These are phyloP conservation scores for Psittacula echo DNA, from an alignment of 2,797 vertebrate species.

Conservation along the genomic window DNA sequence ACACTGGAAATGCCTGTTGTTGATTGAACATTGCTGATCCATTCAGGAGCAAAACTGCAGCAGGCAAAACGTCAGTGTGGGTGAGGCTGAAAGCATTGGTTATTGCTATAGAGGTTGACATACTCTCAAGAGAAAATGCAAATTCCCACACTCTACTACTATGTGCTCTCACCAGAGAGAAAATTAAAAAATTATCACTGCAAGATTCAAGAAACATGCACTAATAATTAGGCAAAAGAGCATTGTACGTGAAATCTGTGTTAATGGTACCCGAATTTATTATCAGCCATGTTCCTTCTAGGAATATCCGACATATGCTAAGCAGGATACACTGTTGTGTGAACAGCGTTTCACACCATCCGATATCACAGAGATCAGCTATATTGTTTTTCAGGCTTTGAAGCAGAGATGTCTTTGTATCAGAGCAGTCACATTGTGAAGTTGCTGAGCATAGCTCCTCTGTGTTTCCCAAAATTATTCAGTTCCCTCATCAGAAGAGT, in stretches of 20 bases:
- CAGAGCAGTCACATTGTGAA: neutral
- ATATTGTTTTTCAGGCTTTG: neutral
- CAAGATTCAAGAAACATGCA: constrained; percentile 45
- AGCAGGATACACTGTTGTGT: constrained; percentile 10
- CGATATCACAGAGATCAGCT: neutral
- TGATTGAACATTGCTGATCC: neutral
- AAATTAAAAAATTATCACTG: constrained; percentile 25
- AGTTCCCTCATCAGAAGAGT: neutral
- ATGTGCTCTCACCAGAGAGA: constrained; percentile 41
- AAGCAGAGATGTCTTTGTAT: neutral
- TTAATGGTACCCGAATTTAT: constrained; percentile 41
- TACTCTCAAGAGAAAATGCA: neutral
- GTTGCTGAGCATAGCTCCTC: neutral
- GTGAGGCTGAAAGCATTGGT: neutral
- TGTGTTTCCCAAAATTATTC: neutral
- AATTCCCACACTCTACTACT: constrained; percentile 13
- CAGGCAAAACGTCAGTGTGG: constrained; percentile 1
- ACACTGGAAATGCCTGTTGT: neutral
- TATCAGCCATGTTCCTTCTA: neutral
- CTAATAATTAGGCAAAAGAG: constrained; percentile 52
- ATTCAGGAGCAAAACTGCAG: neutral
- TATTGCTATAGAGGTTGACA: neutral
- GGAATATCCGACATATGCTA: constrained; percentile 28
- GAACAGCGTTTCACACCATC: constrained; percentile 20
- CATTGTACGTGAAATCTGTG: constrained; percentile 20